phyloP scores from a whole-genome alignment of 2,113 vertebrate genomes.

The Neomonachus schauinslandi region DNA sequence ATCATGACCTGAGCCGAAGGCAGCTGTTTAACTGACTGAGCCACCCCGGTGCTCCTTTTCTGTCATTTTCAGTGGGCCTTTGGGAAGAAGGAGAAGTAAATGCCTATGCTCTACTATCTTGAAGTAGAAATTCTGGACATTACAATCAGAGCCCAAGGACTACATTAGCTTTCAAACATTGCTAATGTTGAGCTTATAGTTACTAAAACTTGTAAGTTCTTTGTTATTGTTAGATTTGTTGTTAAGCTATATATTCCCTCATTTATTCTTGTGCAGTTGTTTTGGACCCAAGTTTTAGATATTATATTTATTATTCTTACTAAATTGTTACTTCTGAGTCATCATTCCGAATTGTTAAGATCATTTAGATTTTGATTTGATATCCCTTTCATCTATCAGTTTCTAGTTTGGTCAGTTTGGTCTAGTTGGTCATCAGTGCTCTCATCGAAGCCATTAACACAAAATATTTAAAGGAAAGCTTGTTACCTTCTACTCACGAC shows the following conservation, averaged over 20 bases:
- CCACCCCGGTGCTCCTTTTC: background rate
- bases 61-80: background rate
- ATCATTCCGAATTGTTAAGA: background rate
- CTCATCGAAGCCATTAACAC: background rate
- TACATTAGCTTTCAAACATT: background rate
- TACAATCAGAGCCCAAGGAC: background rate
- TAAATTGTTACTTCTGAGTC: background rate
- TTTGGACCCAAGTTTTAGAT: background rate
- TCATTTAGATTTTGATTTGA: background rate
- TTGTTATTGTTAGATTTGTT: background rate
- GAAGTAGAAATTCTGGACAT: background rate
- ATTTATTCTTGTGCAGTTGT: background rate
- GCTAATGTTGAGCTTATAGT: background rate
- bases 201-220: background rate
- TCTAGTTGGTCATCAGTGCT: background rate
- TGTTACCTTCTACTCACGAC: background rate
- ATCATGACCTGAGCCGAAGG: no score
- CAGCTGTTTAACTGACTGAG: no score
- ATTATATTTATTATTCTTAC: background rate
- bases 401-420: background rate
- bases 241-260: background rate
- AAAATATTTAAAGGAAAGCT: background rate
- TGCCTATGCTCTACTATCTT: background rate
- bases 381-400: background rate
- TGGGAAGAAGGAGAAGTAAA: background rate